Evolutionary conservation across 2,113 vertebrate genomes (phyloP), one percentile per base, ranked within the genome.

Genomic region (Prunella fulvescens): DNA sequence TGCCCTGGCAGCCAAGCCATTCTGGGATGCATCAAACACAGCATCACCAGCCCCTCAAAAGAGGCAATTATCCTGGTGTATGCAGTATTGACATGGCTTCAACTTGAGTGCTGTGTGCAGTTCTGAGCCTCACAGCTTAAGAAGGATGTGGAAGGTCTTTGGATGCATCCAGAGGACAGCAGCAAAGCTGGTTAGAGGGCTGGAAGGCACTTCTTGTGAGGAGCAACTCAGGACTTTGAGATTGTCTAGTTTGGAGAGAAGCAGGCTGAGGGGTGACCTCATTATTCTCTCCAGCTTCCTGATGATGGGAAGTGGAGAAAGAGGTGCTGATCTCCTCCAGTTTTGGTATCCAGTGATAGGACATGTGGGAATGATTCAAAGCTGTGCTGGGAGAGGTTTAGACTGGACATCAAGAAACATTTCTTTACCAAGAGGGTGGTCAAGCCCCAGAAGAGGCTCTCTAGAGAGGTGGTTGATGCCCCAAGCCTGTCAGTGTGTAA

Each of bases 401-500:
- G 29, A 57, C 42, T 39, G 37, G 64, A 60, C 14, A 61, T 28
- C 13, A 73, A 33, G 53, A 50, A 65, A 28, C 11, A 4, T 56
- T 72, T 83, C 10, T 39, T 42, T 66, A 48, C 1, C 5, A 3
- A 73, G 66, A 48, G 8, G 19, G 14, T 35, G 37, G n/a, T 50
- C 24, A 50, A 66, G 35, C 14, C 44, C 19, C 56, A 66, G 47
- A 56, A 50, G 25, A 56, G 35, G 6, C 35, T 79, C 26, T 42
- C 29, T 64, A 42, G 44, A 37, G 16, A 47, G 25, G 25, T 16
- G 6, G 19, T 37, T 0, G 0, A 53, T 58, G 22, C 4, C 15
- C 33, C 10, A 37, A 51, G 24, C 19, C 31, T 39, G 23, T 44
- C 24, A n/a, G 19, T 2, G 0, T 50, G 29, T 19, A 74, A 57